A percentile compares a stretch with the other conserved stretches of the same genome.
phyloP scores from a whole-genome alignment of 2,113 vertebrate species.

The Siphamia tubifer region DNA sequence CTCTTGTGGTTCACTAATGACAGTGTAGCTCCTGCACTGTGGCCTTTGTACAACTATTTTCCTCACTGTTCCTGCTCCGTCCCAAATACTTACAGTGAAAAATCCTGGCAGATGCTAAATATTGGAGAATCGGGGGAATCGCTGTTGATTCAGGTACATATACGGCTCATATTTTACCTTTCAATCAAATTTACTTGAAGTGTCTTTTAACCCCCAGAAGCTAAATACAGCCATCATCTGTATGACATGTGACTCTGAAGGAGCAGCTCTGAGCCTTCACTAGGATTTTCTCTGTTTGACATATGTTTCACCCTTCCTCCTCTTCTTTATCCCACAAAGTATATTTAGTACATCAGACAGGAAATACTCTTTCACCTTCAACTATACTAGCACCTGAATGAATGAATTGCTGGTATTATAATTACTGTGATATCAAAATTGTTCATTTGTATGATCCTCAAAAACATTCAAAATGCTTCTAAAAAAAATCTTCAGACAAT shows the following conservation, averaged over 20 bases:
- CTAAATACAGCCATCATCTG: conserved; percentile 2
- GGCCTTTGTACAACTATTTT: not conserved
- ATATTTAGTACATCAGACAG: not conserved
- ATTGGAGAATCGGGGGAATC: not conserved
- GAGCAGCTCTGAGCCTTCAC: conserved; percentile 26
- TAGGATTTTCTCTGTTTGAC: conserved; percentile 37
- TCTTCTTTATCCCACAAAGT: not conserved
- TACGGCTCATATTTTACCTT: too few relatives aligned
- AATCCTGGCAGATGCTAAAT: not conserved
- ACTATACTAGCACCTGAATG: too few relatives aligned
- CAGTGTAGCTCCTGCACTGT: too few relatives aligned
- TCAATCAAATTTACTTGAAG: not conserved
- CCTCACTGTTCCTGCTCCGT: not conserved
- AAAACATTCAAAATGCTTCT: not conserved
- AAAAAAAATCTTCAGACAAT: not conserved
- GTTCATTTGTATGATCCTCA: not conserved
- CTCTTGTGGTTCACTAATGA: too few relatives aligned
- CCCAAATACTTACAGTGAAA: not conserved
- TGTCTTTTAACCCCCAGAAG: conserved; percentile 24
- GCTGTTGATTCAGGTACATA: not conserved
- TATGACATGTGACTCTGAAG: conserved; percentile 43
- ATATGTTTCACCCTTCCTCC: not conserved
- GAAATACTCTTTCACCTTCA: not conserved
- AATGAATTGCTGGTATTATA: too few relatives aligned
- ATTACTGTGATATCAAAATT: not conserved